Conservation (phyloP, 1,140 invertebrate species). For the Camponotus pennsylvanicus region DNA sequence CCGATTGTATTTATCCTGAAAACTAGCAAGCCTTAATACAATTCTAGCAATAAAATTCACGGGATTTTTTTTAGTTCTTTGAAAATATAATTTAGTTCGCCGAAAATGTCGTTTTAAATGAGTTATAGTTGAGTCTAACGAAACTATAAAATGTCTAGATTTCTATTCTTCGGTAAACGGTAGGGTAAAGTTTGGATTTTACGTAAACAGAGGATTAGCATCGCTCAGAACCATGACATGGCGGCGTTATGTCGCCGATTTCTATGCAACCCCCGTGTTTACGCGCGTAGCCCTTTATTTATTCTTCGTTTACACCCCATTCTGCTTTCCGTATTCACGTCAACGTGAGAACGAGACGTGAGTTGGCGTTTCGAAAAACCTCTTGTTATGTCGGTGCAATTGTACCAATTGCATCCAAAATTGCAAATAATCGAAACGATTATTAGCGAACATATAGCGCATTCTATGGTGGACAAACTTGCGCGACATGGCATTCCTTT, state of each 20-base stretch:
- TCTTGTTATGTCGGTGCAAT: slow-evolving; percentile 8
- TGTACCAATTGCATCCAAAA: background rate
- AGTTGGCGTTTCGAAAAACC: slow-evolving; percentile 14
- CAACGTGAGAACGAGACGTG: background rate
- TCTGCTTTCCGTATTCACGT: background rate
- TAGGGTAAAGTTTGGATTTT: slow-evolving; percentile 23
- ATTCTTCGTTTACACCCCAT: slow-evolving; percentile 36
- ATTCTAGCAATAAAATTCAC: background rate
- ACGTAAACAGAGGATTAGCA: slow-evolving; percentile 47
- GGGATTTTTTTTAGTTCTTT: background rate
- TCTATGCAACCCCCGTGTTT: slow-evolving; percentile 45
- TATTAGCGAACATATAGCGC: background rate
- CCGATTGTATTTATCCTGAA: background rate
- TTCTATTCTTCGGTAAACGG: background rate
- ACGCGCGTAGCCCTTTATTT: slow-evolving; percentile 47
- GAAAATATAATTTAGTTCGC: background rate
- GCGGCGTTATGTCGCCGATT: slow-evolving; percentile 25
- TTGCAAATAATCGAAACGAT: slow-evolving; percentile 16
- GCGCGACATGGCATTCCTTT: background rate
- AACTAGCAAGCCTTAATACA: background rate
- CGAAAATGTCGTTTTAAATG: slow-evolving; percentile 34
- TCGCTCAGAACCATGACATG: slow-evolving; percentile 20
- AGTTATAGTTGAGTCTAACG: background rate
- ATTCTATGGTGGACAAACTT: background rate
- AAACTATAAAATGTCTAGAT: no score